Evolutionary conservation across 2,113 vertebrate genomes (phyloP), one percentile per base, ranked within the genome.

Genomic region (Peromyscus leucopus): DNA sequence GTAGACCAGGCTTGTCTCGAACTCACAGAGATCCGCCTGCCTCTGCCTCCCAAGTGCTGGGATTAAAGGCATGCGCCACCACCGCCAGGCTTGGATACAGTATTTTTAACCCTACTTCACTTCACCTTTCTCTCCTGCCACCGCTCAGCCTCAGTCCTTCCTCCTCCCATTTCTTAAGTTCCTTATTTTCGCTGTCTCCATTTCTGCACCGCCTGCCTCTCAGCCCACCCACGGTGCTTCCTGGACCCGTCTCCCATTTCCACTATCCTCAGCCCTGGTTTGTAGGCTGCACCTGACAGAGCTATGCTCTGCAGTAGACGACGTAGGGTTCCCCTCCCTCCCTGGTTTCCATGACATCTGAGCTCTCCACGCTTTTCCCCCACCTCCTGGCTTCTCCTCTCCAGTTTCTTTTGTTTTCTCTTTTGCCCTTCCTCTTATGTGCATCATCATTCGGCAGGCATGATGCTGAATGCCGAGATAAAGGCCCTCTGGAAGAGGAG

Each of bases 301-400:
- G 7, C 39, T 31, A n/a, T 42, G 19, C 46, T 72, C 26, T 87
- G 59, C 21, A 12, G 31, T 17, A n/a, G 16, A n/a, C 22, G n/a
- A 69, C 65, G 15, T 17, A 12, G 7, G 21, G 33, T 78, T 78
- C 8, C 12, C 10, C 33, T 21, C 39, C 39, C 51, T 67, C 61
- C 26, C 42, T 63, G 67, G 67, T 93, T 96, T 75, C 85, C 63
- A 71, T 90, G 90, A 84, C 7, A 55, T 67, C 84, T 39, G 36
- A 95, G 89, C 80, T 48, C 42, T 46, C 9, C 31, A 19, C 36
- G 15, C 28, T 69, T 80, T 80, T 63, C 39, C 59, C 31, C 12
- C 69, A n/a, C 36, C 33, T 76, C 57, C 3, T n/a, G 26, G 46
- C 55, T 42, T 88, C 51, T 93, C 71, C 61, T 46, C 42, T 42